These are phyloP conservation scores for Megaceryle torquata DNA, from an alignment of 2,113 vertebrate genomes.

Conservation along the genomic window DNA sequence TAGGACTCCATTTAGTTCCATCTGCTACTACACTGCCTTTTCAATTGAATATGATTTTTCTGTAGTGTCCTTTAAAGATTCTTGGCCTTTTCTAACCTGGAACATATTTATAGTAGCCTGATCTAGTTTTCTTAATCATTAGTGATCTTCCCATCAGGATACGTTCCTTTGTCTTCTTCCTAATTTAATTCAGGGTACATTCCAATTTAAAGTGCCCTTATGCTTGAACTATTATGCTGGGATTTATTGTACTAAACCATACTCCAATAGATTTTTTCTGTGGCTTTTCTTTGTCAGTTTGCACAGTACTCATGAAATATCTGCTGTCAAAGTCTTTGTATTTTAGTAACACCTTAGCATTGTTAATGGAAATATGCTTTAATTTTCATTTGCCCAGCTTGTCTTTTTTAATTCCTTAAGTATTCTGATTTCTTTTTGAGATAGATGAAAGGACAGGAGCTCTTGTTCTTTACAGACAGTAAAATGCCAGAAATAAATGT, in stretches of 20 bases:
- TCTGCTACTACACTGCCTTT: background rate
- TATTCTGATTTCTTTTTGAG: background rate
- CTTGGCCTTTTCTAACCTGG: background rate
- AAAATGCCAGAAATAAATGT: background rate
- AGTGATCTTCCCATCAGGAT: background rate
- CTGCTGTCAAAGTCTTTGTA: background rate
- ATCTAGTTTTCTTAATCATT: conserved; percentile 20
- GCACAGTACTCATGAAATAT: background rate
- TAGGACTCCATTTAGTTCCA: background rate
- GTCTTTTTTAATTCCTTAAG: background rate
- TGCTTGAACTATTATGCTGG: background rate
- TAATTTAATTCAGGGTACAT: background rate
- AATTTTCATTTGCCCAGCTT: background rate
- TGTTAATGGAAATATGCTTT: background rate
- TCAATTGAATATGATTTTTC: background rate
- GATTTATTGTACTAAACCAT: background rate
- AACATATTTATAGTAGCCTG: conserved; percentile 16
- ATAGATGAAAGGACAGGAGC: background rate
- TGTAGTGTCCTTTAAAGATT: background rate
- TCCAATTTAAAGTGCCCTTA: background rate
- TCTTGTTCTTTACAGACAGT: background rate
- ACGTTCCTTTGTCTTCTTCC: background rate
- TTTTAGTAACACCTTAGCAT: background rate
- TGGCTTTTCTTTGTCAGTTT: background rate
- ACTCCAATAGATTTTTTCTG: background rate